Conservation (phyloP, 2,888 invertebrate species). For the Drosophila subquinaria region DNA sequence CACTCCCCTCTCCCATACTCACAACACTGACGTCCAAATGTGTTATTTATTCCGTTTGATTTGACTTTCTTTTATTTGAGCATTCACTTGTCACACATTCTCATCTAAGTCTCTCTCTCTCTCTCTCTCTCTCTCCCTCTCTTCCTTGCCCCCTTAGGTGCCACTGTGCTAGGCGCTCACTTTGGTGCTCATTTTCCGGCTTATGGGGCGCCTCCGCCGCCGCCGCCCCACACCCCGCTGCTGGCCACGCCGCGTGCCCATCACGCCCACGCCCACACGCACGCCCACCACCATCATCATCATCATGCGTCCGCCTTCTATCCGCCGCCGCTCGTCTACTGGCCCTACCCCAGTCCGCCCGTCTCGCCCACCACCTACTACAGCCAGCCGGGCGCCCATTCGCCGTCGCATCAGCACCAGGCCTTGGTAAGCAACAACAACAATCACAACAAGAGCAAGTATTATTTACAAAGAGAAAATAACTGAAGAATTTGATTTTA, state of each 20-base stretch:
- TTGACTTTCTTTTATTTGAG: background rate
- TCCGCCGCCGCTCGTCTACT: constrained; percentile 92
- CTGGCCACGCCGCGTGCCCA: constrained; percentile 84
- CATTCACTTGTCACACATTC: background rate
- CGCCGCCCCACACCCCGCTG: constrained; percentile 71
- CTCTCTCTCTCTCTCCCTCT: background rate
- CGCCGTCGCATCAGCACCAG: constrained; percentile 80
- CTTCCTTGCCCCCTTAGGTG: constrained; percentile 85
- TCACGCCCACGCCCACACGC: constrained; percentile 86
- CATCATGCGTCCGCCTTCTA: constrained; percentile 86
- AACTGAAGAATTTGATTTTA: too few relatives aligned
- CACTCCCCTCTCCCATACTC: constrained; percentile 54
- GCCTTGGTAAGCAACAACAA: constrained; percentile 73
- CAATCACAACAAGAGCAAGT: background rate
- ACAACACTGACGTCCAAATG: constrained; percentile 64
- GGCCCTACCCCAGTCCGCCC: constrained; percentile 97
- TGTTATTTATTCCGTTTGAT: constrained; percentile 7
- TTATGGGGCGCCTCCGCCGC: constrained; percentile 86
- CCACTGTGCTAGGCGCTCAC: constrained; percentile 87
- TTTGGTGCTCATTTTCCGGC: constrained; percentile 84
- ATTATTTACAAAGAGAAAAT: too few relatives aligned
- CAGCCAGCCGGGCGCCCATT: constrained; percentile 87
- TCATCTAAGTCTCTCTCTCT: background rate
- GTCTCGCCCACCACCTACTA: constrained; percentile 96
- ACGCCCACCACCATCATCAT: constrained; percentile 86